Conservation (phyloP, 1,140 invertebrate species). For the Drosophila azteca region DNA sequence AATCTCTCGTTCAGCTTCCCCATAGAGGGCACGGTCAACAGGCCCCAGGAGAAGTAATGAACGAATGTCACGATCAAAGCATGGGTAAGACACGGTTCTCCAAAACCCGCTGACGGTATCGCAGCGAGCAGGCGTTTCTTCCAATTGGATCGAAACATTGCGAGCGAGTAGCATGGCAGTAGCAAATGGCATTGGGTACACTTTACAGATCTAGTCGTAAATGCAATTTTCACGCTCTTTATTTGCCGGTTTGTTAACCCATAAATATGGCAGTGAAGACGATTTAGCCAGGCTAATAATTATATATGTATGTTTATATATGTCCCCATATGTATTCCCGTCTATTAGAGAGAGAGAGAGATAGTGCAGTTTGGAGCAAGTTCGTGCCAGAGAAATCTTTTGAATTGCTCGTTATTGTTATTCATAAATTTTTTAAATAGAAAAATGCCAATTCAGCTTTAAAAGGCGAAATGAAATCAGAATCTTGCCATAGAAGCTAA, state of each 20-base stretch:
- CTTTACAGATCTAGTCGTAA: not conserved
- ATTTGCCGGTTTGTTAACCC: not conserved
- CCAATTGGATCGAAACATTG: slow-evolving; percentile 8
- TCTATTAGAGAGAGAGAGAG: no score
- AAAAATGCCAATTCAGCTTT: no score
- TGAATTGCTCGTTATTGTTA: no score
- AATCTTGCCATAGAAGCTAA: no score
- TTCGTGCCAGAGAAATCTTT: no score
- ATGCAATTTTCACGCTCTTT: slow-evolving; percentile 20
- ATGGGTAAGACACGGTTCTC: slow-evolving; percentile 97
- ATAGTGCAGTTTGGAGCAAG: no score
- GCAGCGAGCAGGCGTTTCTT: not conserved
- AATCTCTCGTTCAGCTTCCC: slow-evolving; percentile 97
- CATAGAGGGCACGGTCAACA: slow-evolving; percentile 98
- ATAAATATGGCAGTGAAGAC: slow-evolving; percentile 2
- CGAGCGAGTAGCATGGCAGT: not conserved
- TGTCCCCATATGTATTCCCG: no score
- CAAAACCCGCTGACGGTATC: slow-evolving; percentile 88
- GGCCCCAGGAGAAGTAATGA: slow-evolving; percentile 99
- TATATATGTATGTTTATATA: no score
- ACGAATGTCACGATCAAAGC: slow-evolving; percentile 99
- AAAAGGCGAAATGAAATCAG: no score
- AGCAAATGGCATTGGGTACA: not conserved
- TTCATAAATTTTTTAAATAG: no score
- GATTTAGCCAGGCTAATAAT: not conserved